Conservation (phyloP, 1,140 invertebrate species). For the Tetramorium alpestre region DNA sequence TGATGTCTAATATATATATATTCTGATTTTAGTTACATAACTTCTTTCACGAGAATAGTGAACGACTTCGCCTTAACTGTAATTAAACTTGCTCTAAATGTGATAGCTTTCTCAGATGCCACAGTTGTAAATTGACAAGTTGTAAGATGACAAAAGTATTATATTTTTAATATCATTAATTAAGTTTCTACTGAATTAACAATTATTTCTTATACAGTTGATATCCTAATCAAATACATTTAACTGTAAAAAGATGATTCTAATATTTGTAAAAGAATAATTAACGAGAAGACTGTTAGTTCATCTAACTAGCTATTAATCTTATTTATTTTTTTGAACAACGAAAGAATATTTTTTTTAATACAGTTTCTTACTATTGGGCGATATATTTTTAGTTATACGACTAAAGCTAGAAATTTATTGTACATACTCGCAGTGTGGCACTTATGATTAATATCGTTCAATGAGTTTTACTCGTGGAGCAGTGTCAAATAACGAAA, state of each 20-base stretch:
- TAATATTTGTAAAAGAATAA: neutral
- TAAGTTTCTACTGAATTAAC: neutral
- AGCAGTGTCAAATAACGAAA: slow-evolving; percentile 27
- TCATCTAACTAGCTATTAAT: neutral
- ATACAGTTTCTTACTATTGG: neutral
- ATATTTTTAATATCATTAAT: neutral
- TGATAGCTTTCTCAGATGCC: neutral
- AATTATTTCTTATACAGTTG: neutral
- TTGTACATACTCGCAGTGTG: neutral
- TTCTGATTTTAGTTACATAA: neutral
- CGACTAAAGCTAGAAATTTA: neutral
- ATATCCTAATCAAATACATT: neutral
- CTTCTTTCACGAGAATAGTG: neutral
- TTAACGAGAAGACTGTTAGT: neutral
- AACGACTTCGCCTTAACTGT: neutral
- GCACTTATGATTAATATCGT: neutral
- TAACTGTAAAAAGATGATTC: neutral
- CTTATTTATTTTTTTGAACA: neutral
- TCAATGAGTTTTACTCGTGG: slow-evolving; percentile 34
- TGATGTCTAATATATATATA: neutral
- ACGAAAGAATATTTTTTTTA: neutral
- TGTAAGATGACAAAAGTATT: neutral
- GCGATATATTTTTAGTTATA: slow-evolving; percentile 17
- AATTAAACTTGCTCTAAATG: neutral
- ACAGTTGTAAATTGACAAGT: neutral